Conservation (phyloP, 2,797 vertebrate genomes). For the Huso huso region DNA sequence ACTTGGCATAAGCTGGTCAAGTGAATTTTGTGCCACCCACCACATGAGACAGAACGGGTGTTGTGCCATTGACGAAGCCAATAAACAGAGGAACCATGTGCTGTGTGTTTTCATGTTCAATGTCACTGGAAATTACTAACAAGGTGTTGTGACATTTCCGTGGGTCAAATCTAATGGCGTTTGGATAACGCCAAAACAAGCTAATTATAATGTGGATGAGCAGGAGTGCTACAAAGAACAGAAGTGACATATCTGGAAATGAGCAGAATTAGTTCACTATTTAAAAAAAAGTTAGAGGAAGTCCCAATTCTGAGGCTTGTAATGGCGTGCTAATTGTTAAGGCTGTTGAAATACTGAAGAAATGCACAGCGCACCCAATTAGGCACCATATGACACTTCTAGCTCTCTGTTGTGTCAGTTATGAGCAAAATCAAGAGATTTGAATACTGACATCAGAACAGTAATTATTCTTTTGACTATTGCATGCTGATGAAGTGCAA, state of each 20-base stretch:
- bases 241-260: conserved; percentile 4
- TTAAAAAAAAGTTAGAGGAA: conserved; percentile 5
- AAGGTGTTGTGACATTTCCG: too few species aligned
- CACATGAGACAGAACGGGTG: too few species aligned
- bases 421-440: conserved; percentile 13
- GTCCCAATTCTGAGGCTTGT: conserved; percentile 2
- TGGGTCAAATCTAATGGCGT: too few species aligned
- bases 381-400: conserved; percentile 9
- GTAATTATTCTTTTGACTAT: conserved; percentile 11
- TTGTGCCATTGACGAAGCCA: too few species aligned
- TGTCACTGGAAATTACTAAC: too few species aligned
- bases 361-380: conserved; percentile 15
- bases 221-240: conserved; percentile 9
- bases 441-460: conserved; percentile 13
- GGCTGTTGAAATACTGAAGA: conserved; percentile 14
- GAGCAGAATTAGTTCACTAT: not conserved
- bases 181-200: not conserved
- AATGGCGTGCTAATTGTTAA: conserved; percentile 14
- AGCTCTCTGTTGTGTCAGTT: conserved; percentile 16
- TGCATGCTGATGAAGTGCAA: not conserved
- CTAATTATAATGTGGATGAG: conserved; percentile 6
- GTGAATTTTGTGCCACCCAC: too few species aligned
- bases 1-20: too few species aligned
- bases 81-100: too few species aligned
- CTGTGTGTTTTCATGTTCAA: too few species aligned